These are phyloP conservation scores for Caretta caretta DNA, from an alignment of 2,113 vertebrate genomes.

Conservation along the genomic window DNA sequence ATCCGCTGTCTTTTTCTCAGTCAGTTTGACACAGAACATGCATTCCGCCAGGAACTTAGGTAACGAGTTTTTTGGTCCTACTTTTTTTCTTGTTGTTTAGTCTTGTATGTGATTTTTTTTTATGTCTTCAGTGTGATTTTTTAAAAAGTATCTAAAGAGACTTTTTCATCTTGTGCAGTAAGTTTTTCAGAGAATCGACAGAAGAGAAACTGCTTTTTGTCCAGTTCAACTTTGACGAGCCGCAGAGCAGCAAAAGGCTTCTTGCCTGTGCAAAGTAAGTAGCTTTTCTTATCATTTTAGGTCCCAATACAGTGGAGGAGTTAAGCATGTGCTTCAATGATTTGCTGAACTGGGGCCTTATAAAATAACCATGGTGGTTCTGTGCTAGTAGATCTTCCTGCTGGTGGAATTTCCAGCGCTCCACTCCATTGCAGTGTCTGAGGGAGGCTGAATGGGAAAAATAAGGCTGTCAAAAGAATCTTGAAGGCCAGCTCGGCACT, in stretches of 20 bases:
- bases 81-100: background rate
- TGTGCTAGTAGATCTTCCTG: background rate
- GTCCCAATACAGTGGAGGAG: background rate
- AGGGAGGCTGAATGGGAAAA: no score
- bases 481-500: no score
- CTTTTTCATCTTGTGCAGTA: background rate
- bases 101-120: background rate
- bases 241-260: slow-evolving; percentile 9
- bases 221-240: slow-evolving; percentile 23
- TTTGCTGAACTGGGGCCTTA: background rate
- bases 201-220: background rate
- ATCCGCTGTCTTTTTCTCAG: slow-evolving; percentile 3
- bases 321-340: background rate
- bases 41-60: slow-evolving; percentile 13
- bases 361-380: background rate
- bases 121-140: rapidly evolving
- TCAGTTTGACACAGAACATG: background rate
- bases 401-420: background rate
- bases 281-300: background rate
- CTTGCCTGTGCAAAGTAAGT: slow-evolving; percentile 32
- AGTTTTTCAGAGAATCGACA: background rate
- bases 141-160: background rate
- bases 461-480: no score
- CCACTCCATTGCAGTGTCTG: no score
- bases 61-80: background rate